phyloP scores from a whole-genome alignment of 2,113 vertebrate genomes.

The Raja brachyura region DNA sequence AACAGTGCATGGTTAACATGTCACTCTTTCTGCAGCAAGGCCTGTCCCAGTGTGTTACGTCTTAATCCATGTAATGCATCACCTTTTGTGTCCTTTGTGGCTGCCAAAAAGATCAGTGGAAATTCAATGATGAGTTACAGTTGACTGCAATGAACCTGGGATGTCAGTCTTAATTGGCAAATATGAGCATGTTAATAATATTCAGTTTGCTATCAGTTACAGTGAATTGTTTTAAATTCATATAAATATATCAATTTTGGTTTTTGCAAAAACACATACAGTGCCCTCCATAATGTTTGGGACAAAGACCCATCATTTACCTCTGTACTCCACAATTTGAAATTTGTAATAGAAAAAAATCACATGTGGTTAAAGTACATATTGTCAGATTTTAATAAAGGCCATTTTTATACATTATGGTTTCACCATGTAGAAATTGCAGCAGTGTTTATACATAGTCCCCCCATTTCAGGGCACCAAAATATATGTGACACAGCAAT shows the following conservation, averaged over 20 bases:
- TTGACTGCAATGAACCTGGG: neutral
- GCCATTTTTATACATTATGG: too few relatives aligned
- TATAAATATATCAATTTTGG: neutral
- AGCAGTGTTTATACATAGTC: too few relatives aligned
- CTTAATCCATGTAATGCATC: neutral
- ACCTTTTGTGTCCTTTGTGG: neutral
- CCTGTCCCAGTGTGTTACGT: neutral
- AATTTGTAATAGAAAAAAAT: too few relatives aligned
- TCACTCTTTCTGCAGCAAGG: neutral
- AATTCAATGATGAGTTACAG: neutral
- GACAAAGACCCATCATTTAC: too few relatives aligned
- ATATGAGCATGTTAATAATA: neutral
- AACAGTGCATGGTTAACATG: neutral
- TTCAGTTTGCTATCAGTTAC: neutral
- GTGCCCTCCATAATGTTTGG: too few relatives aligned
- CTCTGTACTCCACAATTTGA: too few relatives aligned
- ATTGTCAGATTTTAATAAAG: too few relatives aligned
- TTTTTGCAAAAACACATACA: neutral
- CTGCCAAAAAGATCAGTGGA: neutral
- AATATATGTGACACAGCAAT: too few relatives aligned
- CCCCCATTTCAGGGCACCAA: too few relatives aligned
- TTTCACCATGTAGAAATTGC: too few relatives aligned
- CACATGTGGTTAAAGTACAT: too few relatives aligned
- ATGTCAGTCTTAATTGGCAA: neutral
- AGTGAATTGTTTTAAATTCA: neutral